Evolutionary conservation across 1,140 invertebrate species (phyloP), one percentile per base, ranked within the genome.

Genomic region (Choristoneura fumiferana): DNA sequence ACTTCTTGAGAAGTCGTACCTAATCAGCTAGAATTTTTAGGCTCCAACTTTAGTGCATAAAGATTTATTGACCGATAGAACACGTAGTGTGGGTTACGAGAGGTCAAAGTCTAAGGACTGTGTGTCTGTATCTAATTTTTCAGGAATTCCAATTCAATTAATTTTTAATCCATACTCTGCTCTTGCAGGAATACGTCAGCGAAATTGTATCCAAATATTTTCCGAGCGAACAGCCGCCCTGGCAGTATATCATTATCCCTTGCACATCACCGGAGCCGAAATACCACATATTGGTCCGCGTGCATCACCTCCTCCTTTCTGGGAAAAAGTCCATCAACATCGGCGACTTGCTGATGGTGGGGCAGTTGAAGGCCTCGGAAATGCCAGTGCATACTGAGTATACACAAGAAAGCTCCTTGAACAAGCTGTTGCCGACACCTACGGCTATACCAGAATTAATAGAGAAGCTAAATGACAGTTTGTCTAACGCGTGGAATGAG

Each of bases 221-320:
- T 22, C 92, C 94, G 2, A 80, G 78, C 2, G 91, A 92, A 37
- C 82, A 92, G 29, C 92, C 95, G 0, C 95, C 95, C 0, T 96
- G 95, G 95, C 95, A 96, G 73, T 92, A 95, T n/a, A 92, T 93
- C 17, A 83, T 95, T 0, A 94, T 96, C 63, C 94, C 93, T 10
- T 91, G 86, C 63, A 77, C 81, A 2, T 78, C 85, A 0, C 78
- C 87, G 0, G 91, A 93, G 49, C 91, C 93, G 45, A 91, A 91
- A 55, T 95, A 94, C 69, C 94, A 94, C 65, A 91, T 95, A n/a
- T 70, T 96, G 6, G 89, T 95, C 1, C 90, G 95, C 55, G 91
- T 95, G 0, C 95, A 96, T 72, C 95, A 96, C 70, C 76, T 96
- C 12, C 89, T 96, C 3, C 84, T 96, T 2, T 90, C 90, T 39